Evolutionary conservation across 2,888 invertebrate genomes (phyloP).

Genomic region (Sympetrum striolatum): DNA sequence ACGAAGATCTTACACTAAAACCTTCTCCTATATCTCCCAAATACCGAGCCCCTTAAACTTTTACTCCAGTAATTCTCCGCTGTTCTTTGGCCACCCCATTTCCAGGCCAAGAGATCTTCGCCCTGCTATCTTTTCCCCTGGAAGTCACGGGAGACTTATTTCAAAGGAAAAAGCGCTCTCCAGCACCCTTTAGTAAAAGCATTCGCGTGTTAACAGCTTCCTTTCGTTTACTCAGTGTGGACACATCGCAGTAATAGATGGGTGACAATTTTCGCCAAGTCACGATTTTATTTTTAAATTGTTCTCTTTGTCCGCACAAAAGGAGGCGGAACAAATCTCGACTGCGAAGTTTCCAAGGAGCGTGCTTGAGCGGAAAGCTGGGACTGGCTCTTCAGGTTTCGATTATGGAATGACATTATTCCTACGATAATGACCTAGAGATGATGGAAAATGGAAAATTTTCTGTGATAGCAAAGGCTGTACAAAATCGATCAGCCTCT

Average conservation of each 20-base stretch:
- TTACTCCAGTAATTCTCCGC: background rate
- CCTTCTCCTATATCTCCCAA: background rate
- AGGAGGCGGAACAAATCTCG: no score
- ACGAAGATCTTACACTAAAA: background rate
- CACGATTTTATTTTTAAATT: background rate
- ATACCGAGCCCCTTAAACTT: background rate
- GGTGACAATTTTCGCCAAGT: background rate
- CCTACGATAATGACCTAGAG: no score
- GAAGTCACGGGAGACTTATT: background rate
- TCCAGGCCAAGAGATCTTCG: background rate
- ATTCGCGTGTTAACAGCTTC: background rate
- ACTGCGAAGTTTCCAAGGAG: no score
- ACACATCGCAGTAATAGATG: background rate
- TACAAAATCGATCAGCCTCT: no score
- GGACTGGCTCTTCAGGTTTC: no score
- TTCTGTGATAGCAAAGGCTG: no score
- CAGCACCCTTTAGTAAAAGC: background rate
- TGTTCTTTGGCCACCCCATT: background rate
- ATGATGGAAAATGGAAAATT: no score
- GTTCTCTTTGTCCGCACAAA: background rate
- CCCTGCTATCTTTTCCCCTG: background rate
- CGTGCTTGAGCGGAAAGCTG: no score
- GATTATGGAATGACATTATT: no score
- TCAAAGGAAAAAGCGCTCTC: background rate
- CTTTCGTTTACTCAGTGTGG: background rate